These are phyloP conservation scores for Sebastes schlegelii DNA, from an alignment of 2,113 vertebrate genomes.

Conservation along the genomic window DNA sequence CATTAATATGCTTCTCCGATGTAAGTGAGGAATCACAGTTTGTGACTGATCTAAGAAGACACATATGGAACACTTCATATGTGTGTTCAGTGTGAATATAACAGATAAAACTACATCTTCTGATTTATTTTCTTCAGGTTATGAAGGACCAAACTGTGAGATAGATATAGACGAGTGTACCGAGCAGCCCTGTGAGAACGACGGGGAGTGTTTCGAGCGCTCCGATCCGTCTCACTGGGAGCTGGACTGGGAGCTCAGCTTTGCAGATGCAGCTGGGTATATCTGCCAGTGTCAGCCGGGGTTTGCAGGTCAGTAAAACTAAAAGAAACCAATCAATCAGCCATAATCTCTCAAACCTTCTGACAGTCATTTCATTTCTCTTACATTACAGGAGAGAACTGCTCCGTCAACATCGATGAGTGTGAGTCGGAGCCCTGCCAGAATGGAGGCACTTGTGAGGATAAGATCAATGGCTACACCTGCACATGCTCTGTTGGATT, in stretches of 20 bases:
- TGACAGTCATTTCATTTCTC: neutral
- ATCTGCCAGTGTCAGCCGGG: conserved; percentile 90
- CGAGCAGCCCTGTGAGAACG: conserved; percentile 85
- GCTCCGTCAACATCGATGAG: conserved; percentile 88
- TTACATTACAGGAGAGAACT: conserved; percentile 87
- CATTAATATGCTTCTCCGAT: neutral
- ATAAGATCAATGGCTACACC: conserved; percentile 85
- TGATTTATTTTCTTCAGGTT: conserved; percentile 82
- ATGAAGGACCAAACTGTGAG: conserved; percentile 88
- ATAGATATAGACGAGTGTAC: conserved; percentile 91
- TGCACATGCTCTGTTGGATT: conserved; percentile 89
- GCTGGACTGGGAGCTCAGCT: conserved; percentile 85
- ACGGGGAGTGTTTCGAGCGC: conserved; percentile 87
- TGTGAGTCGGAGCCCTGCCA: conserved; percentile 90
- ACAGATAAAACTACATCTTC: neutral
- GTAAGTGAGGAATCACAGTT: neutral
- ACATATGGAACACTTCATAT: no score
- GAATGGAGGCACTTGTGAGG: conserved; percentile 87
- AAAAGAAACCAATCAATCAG: neutral
- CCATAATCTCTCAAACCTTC: neutral
- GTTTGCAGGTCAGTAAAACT: conserved; percentile 76
- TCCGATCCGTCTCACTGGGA: conserved; percentile 87
- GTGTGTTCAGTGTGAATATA: neutral
- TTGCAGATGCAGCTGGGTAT: conserved; percentile 87
- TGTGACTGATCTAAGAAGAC: neutral